Evolutionary conservation across 1,140 invertebrate species (phyloP), one percentile per base, ranked within the genome.

Genomic region (Drosophila kikkawai): DNA sequence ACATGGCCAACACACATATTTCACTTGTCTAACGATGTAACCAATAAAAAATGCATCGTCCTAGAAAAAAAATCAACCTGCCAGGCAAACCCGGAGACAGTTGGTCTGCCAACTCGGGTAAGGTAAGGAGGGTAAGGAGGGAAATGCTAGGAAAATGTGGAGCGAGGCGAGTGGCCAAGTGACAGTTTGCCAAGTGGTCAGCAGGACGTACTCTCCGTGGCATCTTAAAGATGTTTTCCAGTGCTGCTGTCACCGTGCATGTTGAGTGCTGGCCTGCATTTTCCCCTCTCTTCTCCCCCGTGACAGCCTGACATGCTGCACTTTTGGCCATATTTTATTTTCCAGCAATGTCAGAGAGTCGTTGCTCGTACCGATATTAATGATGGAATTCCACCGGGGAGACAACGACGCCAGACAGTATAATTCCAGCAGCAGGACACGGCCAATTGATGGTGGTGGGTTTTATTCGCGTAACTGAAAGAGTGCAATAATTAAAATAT

Each of bases 291-390:
- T 1, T 8, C 11, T 1, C 2, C 2, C 26, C 26, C 7, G 11
- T 19, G 34, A 48, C 29, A 37, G 66, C 57, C 71, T 84, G 81
- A 80, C 81, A 85, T 57, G 68, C 59, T 78, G 78, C 82, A 78
- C 82, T 85, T 66, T 61, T 68, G 78, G 71, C 74, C 67, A 84
- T 85, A 84, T 85, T 84, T 84, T 84, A 84, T 84, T 78, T 78
- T 59, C 29, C 63, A 56, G 32, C 59, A 26, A 64, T 47, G 61
- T 59, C 69, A 70, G 50, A 45, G 19, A 42, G 9, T 3, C 7
- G 32, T 8, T 57, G 66, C 44, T 64, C 47, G 61, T 47, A 68
- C 47, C 64, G 59, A 67, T 84, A 85, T 85, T 84, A 80, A 81
- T 83, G 82, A 68, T 78, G 64, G 50, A 48, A 59, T 50, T 39